Evolutionary conservation across 2,113 vertebrate species (phyloP).

Genomic region (Amblyopsis rosae): DNA sequence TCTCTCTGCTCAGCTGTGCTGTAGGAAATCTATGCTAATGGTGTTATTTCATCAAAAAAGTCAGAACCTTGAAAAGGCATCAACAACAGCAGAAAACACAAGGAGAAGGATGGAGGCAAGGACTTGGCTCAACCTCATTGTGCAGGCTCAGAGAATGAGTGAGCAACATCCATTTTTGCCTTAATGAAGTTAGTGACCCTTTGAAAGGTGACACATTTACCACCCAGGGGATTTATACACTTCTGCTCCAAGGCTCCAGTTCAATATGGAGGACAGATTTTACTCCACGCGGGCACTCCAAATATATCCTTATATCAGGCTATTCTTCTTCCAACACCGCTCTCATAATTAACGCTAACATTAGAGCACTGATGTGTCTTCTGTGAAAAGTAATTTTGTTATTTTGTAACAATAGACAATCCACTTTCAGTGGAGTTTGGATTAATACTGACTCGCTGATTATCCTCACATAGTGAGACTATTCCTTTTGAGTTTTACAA

Average conservation of each 20-base stretch:
- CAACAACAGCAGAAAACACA: constrained; percentile 54
- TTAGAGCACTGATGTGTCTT: background rate
- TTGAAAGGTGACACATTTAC: constrained; percentile 82
- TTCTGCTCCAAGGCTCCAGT: constrained; percentile 68
- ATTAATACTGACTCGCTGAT: background rate
- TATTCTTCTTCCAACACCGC: constrained; percentile 51
- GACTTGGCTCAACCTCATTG: constrained; percentile 61
- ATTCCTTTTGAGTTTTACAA: constrained; percentile 34
- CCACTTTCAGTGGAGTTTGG: constrained; percentile 4
- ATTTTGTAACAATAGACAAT: constrained; percentile 12
- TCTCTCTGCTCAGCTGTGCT: constrained; percentile 14
- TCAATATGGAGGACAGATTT: constrained; percentile 72
- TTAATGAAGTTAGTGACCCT: constrained; percentile 85
- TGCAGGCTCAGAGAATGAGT: constrained; percentile 70
- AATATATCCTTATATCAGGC: constrained; percentile 62
- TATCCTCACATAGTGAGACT: constrained; percentile 9
- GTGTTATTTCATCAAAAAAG: constrained; percentile 58
- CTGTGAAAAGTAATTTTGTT: background rate
- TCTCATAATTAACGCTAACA: constrained; percentile 60
- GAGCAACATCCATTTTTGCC: constrained; percentile 74
- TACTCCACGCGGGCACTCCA: constrained; percentile 60
- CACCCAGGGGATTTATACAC: constrained; percentile 79
- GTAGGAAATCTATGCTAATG: constrained; percentile 52
- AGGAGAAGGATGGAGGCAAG: constrained; percentile 59
- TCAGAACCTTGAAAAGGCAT: constrained; percentile 57